Evolutionary conservation across 1,140 invertebrate species (phyloP).

Genomic region (Monochamus saltuarius): DNA sequence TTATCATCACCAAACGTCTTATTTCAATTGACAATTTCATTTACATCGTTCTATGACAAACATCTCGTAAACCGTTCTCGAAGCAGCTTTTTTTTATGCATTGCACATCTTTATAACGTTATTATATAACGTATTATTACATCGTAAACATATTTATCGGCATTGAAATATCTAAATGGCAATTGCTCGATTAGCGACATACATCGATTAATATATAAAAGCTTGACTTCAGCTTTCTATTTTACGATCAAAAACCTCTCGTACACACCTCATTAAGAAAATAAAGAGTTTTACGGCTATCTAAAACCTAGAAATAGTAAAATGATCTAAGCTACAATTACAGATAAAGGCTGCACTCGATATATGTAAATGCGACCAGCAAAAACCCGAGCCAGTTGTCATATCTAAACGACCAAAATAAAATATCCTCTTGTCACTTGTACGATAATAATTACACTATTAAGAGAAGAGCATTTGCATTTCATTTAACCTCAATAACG

Average conservation of each 20-base stretch:
- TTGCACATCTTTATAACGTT: neutral
- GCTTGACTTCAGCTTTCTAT: too few relatives aligned
- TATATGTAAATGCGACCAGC: neutral
- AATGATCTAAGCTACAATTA: too few relatives aligned
- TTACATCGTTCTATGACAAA: neutral
- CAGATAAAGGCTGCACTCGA: too few relatives aligned
- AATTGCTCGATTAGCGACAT: too few relatives aligned
- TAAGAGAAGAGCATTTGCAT: slow-evolving; percentile 19
- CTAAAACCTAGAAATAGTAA: too few relatives aligned
- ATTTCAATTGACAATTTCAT: too few relatives aligned
- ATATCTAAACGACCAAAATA: slow-evolving; percentile 15
- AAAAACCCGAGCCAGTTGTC: neutral
- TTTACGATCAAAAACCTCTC: too few relatives aligned
- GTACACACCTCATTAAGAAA: too few relatives aligned
- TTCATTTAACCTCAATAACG: slow-evolving; percentile 7
- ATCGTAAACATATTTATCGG: neutral
- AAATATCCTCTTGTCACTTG: slow-evolving; percentile 6
- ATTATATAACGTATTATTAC: neutral
- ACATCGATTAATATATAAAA: too few relatives aligned
- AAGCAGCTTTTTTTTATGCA: neutral
- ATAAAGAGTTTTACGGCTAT: too few relatives aligned
- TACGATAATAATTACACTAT: slow-evolving; percentile 17
- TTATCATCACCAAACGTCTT: too few relatives aligned
- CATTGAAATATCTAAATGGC: too few relatives aligned
- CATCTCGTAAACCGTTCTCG: neutral